These are phyloP conservation scores for Ctenosaura bakeri DNA, from an alignment of 2,797 vertebrate species.

Conservation along the genomic window DNA sequence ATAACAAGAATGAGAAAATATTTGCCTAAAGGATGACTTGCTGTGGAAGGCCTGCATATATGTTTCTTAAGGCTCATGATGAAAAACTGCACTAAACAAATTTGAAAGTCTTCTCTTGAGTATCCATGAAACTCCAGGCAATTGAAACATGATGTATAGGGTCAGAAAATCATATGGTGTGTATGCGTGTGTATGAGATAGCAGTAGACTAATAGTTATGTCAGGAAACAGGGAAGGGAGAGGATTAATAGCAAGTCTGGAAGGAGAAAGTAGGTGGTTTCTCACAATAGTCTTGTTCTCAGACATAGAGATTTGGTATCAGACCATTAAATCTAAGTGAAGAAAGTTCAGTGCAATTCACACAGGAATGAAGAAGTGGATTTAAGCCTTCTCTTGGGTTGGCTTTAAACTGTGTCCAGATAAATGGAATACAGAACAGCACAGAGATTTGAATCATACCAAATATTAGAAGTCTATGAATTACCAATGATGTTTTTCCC, in stretches of 20 bases:
- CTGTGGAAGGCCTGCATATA: slow-evolving; percentile 10
- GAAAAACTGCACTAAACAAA: slow-evolving; percentile 60
- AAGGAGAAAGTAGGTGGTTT: background rate
- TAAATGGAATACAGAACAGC: background rate
- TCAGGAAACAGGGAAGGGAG: background rate
- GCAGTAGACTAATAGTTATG: background rate
- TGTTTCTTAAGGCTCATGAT: slow-evolving; percentile 53
- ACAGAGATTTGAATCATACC: background rate
- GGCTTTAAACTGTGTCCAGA: background rate
- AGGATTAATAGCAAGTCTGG: background rate
- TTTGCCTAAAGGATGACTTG: slow-evolving; percentile 42
- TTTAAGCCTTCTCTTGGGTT: background rate
- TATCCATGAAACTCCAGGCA: slow-evolving; percentile 59
- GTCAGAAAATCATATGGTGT: slow-evolving; percentile 53
- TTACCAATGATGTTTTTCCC: background rate
- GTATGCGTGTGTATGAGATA: background rate
- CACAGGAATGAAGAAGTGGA: background rate
- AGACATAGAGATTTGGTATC: background rate
- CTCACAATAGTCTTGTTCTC: slow-evolving; percentile 3
- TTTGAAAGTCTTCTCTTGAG: slow-evolving; percentile 62
- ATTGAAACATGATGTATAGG: slow-evolving; percentile 63
- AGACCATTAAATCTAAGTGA: background rate
- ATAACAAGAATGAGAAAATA: slow-evolving; percentile 53
- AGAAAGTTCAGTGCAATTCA: slow-evolving; percentile 3
- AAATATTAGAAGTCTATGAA: background rate